Percentiles rank a stretch among this genome's conserved stretches.
phyloP scores from a whole-genome alignment of 2,113 vertebrate genomes.

The Ceuthmochares aereus region DNA sequence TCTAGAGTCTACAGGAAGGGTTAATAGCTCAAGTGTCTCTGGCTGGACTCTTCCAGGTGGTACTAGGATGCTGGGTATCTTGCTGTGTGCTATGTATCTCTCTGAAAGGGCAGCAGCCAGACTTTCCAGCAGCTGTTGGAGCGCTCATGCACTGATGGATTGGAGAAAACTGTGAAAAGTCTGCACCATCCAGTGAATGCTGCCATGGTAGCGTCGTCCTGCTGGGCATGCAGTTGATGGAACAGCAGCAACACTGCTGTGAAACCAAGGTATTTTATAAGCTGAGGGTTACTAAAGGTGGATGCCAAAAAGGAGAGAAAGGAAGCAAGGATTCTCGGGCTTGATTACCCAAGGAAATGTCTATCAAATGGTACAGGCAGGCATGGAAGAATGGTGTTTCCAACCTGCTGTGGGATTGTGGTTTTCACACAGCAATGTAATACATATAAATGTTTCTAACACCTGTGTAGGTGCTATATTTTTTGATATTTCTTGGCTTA shows the following conservation, averaged over 20 bases:
- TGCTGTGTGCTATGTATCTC: background rate
- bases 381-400: background rate
- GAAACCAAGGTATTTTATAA: rapidly evolving
- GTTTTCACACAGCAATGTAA: background rate
- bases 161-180: background rate
- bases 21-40: background rate
- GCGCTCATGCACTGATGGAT: rapidly evolving
- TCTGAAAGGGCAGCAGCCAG: background rate
- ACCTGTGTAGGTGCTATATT: rapidly evolving
- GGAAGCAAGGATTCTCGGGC: background rate
- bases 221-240: background rate
- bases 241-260: rapidly evolving
- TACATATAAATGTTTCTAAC: background rate
- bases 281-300: background rate
- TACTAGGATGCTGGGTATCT: background rate
- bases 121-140: background rate
- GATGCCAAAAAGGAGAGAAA: background rate
- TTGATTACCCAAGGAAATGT: no score
- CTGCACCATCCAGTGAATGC: background rate
- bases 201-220: background rate
- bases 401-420: background rate
- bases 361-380: background rate
- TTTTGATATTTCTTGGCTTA: background rate
- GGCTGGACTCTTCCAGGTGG: background rate
- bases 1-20: background rate